Base-by-base conservation (phyloP, 2,888 invertebrate species). In the Apotomis capreana region DNA sequence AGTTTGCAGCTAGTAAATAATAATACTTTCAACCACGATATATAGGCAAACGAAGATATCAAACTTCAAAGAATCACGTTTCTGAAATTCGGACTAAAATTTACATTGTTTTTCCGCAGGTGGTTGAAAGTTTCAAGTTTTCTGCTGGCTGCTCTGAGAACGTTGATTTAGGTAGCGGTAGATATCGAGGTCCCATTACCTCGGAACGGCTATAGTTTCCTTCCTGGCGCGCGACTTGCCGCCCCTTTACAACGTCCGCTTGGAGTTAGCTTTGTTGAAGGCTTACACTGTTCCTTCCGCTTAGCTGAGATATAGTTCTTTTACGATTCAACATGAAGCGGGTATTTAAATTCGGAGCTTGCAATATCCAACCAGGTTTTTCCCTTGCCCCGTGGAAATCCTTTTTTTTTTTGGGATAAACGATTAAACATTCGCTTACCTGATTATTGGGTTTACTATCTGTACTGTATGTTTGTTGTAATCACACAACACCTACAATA, bases 211-310 rank as follows among this genome's bases (percentile, higher is more conserved):
- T 57, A 70, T 73, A 57, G 61, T 54, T 73, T 65, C 69, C 69
- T 72, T 69, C 74, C 69, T 58, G 63, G 46, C 9, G 49, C 58
- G 76, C 76, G 74, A 77, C 77, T 75, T 74, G 75, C 76, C 77
- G 77, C 76, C 77, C 76, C 79, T 83, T 80, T 81, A 81, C 79
- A 76, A 80, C 81, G 74, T 82, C 84, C 83, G 81, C 73, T 79
- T 73, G 75, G 74, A 75, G 73, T 73, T 70, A 70, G 74, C 78
- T 77, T 77, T 79, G 74, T 78, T 69, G 74, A 74, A 65, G 65
- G 68, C 71, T 78, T 76, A 70, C 69, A 49, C 72, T 69, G 72
- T 78, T 79, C 79, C 80, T 77, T 78, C 76, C 76, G 73, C 70
- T 75, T 73, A 15, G 40, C n/a, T 62, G 51, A 57, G 63, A 57